These are phyloP conservation scores for Bilobella aurantiaca DNA, from an alignment of 1,140 invertebrate species.

Conservation along the genomic window DNA sequence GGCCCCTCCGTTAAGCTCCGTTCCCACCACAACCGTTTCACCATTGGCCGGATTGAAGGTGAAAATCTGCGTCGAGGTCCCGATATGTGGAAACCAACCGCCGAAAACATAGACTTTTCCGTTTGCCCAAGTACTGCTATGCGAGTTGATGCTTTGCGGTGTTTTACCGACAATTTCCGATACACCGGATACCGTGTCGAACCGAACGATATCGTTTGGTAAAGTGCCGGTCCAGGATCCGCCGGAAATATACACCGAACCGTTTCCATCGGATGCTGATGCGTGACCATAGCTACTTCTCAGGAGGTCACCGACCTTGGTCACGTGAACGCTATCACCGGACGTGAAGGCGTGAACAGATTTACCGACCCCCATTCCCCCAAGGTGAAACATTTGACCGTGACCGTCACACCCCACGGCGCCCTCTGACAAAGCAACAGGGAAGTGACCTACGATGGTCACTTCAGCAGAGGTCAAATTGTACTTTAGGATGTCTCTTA, in stretches of 20 bases:
- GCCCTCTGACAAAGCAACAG: neutral
- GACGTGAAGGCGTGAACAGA: neutral
- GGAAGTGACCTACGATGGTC: neutral
- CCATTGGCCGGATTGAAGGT: too few species aligned
- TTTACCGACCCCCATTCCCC: neutral
- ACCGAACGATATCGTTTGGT: neutral
- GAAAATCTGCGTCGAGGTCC: neutral
- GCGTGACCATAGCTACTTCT: neutral
- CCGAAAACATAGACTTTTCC: neutral
- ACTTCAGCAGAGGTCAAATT: neutral
- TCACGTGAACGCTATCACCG: neutral
- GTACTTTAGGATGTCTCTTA: neutral
- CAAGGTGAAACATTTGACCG: neutral
- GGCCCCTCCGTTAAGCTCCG: neutral
- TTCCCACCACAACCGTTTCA: neutral
- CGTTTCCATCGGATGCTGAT: neutral
- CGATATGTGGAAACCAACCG: too few species aligned
- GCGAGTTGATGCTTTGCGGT: neutral
- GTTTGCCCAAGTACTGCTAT: neutral
- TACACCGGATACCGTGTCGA: neutral
- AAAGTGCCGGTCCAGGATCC: neutral
- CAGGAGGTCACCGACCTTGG: neutral
- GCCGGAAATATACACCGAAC: neutral
- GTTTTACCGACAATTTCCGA: neutral
- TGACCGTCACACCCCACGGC: neutral